These are phyloP conservation scores for Drosophila insularis DNA, from an alignment of 1,140 invertebrate species.

Conservation along the genomic window DNA sequence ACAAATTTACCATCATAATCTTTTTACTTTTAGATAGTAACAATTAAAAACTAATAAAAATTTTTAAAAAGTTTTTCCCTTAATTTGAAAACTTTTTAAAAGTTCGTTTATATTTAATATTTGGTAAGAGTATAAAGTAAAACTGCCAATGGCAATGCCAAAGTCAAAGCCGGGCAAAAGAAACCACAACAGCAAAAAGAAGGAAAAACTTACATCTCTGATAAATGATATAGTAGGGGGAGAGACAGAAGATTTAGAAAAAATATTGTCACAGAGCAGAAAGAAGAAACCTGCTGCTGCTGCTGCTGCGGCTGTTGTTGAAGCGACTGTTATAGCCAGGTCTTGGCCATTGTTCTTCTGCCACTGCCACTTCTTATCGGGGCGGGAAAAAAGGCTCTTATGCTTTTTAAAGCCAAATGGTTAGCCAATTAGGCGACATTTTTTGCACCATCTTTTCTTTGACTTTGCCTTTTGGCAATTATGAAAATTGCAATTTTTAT, in stretches of 20 bases:
- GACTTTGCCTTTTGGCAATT: conserved; percentile 52
- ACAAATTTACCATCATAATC: no score
- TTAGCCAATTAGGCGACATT: conserved; percentile 79
- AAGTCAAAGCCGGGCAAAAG: conserved; percentile 37
- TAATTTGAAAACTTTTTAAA: no score
- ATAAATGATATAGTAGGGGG: conserved; percentile 75
- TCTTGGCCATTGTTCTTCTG: conserved; percentile 35
- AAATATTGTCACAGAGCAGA: conserved; percentile 65
- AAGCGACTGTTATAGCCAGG: conserved; percentile 44
- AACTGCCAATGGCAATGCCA: conserved; percentile 56
- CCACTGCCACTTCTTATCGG: conserved; percentile 60
- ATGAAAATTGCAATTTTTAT: conserved; percentile 81
- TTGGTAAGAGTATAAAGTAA: not conserved
- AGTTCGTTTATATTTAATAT: no score
- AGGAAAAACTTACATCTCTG: conserved; percentile 75
- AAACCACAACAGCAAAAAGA: conserved; percentile 21
- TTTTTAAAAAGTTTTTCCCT: no score
- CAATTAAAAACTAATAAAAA: no score
- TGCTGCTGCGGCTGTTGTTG: conserved; percentile 24
- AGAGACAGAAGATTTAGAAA: conserved; percentile 42
- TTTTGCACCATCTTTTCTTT: conserved; percentile 70
- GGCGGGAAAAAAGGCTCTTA: conserved; percentile 11
- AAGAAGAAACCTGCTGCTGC: conserved; percentile 48
- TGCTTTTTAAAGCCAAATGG: conserved; percentile 15
- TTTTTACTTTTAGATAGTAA: no score